Evolutionary conservation across 2,797 vertebrate genomes (phyloP).

Genomic region (Sylvia borin): DNA sequence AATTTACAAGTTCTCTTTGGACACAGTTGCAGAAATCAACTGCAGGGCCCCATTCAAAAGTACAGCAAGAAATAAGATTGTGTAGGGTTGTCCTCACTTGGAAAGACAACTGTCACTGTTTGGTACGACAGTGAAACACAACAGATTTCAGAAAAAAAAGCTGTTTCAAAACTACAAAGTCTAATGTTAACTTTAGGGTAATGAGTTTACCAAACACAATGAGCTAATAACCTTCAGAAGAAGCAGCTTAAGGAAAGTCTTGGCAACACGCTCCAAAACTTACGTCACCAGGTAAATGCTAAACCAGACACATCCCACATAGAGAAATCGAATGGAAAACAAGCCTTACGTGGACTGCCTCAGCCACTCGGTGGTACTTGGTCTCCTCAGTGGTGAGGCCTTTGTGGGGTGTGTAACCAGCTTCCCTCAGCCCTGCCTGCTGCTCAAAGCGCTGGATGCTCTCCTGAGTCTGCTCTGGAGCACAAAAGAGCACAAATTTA

Average conservation of each 20-base stretch:
- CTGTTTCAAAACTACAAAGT: background rate
- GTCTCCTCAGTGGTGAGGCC: slow-evolving; percentile 92
- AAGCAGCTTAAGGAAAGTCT: background rate
- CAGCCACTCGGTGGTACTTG: slow-evolving; percentile 86
- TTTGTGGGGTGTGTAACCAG: slow-evolving; percentile 91
- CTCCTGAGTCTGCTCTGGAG: slow-evolving; percentile 90
- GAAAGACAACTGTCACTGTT: background rate
- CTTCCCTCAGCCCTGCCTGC: slow-evolving; percentile 90
- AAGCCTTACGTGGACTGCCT: slow-evolving; percentile 87
- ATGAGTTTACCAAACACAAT: background rate
- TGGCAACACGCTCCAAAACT: background rate
- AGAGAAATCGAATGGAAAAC: background rate
- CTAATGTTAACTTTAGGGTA: background rate
- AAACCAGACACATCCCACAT: background rate
- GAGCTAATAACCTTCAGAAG: background rate
- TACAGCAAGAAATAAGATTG: background rate
- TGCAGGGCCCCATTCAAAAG: background rate
- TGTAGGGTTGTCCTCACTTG: background rate
- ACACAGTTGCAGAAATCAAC: background rate
- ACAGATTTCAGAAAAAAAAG: background rate
- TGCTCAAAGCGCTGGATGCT: slow-evolving; percentile 93
- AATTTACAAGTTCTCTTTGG: background rate
- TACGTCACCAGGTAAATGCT: background rate
- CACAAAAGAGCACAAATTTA: slow-evolving; percentile 49
- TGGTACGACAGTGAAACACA: background rate